Percentiles rank a stretch among this genome's conserved stretches.
These are phyloP conservation scores for Trissolcus basalis DNA, from an alignment of 1,140 invertebrate genomes.

Conservation along the genomic window DNA sequence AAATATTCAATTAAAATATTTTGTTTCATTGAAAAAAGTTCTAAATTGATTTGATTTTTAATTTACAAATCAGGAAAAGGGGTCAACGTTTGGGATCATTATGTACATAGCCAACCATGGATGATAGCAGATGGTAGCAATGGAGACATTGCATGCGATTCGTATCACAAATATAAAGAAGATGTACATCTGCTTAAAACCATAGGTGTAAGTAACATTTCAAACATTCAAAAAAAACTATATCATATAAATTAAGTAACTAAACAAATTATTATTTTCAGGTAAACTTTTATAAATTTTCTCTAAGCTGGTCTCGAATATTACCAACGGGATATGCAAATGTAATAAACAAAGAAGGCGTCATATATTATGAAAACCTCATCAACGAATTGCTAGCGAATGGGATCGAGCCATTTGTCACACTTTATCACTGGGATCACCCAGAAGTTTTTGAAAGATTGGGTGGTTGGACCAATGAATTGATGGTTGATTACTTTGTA, in stretches of 20 bases:
- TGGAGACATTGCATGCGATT: slow-evolving; percentile 75
- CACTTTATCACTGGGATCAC: slow-evolving; percentile 77
- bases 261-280: slow-evolving; percentile 4
- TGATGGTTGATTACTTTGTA: slow-evolving; percentile 77
- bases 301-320: slow-evolving; percentile 79
- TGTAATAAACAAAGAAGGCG: slow-evolving; percentile 74
- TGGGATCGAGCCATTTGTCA: slow-evolving; percentile 75
- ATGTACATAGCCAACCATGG: slow-evolving; percentile 55
- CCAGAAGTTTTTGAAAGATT: slow-evolving; percentile 75
- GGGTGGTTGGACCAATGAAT: slow-evolving; percentile 79
- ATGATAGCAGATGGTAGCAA: slow-evolving; percentile 73
- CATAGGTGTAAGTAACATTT: slow-evolving; percentile 70
- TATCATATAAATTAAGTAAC: background rate
- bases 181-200: slow-evolving; percentile 75
- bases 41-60: no score
- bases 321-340: slow-evolving; percentile 78
- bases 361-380: slow-evolving; percentile 78
- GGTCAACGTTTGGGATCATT: slow-evolving; percentile 69
- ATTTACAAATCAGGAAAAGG: slow-evolving; percentile 65
- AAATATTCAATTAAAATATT: no score
- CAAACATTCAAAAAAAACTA: background rate
- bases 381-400: slow-evolving; percentile 77
- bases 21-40: no score
- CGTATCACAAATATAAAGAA: slow-evolving; percentile 75
- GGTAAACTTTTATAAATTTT: slow-evolving; percentile 70